A percentile compares a stretch with the other conserved stretches of the same genome.
Evolutionary conservation across 2,797 vertebrate species (phyloP).

Genomic region (Champsocephalus esox): DNA sequence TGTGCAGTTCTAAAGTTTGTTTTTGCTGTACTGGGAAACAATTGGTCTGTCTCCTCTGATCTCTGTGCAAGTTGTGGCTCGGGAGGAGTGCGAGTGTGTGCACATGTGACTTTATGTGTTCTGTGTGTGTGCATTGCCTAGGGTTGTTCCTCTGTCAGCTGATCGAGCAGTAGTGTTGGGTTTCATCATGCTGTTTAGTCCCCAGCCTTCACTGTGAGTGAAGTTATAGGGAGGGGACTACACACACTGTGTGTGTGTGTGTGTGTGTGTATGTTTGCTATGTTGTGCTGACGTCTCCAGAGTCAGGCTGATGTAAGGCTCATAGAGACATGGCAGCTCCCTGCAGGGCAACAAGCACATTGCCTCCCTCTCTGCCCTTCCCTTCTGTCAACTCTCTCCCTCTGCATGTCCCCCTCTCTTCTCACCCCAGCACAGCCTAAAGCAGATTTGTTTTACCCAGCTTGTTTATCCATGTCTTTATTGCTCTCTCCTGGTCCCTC

Average conservation of each 20-base stretch:
- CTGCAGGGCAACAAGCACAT: constrained; percentile 58
- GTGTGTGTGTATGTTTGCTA: constrained; percentile 13
- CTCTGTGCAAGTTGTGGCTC: constrained; percentile 40
- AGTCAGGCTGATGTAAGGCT: constrained; percentile 51
- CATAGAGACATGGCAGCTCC: constrained; percentile 55
- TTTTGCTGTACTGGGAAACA: constrained; percentile 38
- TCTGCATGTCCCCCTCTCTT: constrained; percentile 1
- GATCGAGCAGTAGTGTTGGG: constrained; percentile 71
- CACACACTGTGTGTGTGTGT: constrained; percentile 1
- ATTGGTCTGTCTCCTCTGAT: constrained; percentile 42
- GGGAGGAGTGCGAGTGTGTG: constrained; percentile 30
- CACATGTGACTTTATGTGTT: constrained; percentile 17
- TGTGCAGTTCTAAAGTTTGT: constrained; percentile 21
- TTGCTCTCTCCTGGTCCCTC: constrained; percentile 42
- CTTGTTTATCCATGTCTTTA: constrained; percentile 16
- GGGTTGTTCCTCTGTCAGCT: constrained; percentile 68
- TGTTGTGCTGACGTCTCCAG: constrained; percentile 60
- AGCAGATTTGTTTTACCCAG: not conserved
- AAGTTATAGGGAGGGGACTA: constrained; percentile 40
- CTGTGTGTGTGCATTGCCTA: constrained; percentile 35
- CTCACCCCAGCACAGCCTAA: constrained; percentile 34
- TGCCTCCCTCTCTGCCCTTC: constrained; percentile 36
- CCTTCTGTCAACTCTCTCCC: constrained; percentile 15
- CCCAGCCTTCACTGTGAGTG: constrained; percentile 38
- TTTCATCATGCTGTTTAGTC: constrained; percentile 84